Percentiles rank a stretch among this genome's conserved stretches.
Evolutionary conservation across 2,888 invertebrate genomes (phyloP).

Genomic region (Chesias legatella): DNA sequence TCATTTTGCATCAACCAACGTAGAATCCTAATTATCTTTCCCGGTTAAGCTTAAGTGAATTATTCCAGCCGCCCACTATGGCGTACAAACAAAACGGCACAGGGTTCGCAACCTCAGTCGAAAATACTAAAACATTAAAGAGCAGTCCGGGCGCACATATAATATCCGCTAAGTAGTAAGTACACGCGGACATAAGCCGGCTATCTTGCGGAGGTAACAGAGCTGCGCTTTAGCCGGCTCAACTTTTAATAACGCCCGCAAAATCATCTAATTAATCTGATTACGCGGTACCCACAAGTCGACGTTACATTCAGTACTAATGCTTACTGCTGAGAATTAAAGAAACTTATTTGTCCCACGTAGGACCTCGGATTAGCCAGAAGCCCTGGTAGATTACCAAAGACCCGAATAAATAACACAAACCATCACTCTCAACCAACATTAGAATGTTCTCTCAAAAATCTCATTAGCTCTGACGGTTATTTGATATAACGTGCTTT

Average conservation of each 20-base stretch:
- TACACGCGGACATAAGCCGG: slow-evolving; percentile 67
- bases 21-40: slow-evolving; percentile 80
- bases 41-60: slow-evolving; percentile 80
- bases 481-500: slow-evolving; percentile 27
- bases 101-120: slow-evolving; percentile 77
- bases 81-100: slow-evolving; percentile 75
- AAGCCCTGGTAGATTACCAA: slow-evolving; percentile 44
- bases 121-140: slow-evolving; percentile 80
- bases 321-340: slow-evolving; percentile 67
- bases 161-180: slow-evolving; percentile 73
- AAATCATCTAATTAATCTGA: slow-evolving; percentile 79
- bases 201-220: slow-evolving; percentile 73
- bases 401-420: slow-evolving; percentile 39
- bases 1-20: slow-evolving; percentile 78
- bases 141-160: slow-evolving; percentile 70
- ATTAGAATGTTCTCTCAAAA: slow-evolving; percentile 34
- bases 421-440: slow-evolving; percentile 39
- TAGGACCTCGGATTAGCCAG: slow-evolving; percentile 60
- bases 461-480: slow-evolving; percentile 30
- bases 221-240: slow-evolving; percentile 68
- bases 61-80: slow-evolving; percentile 77
- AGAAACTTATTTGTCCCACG: slow-evolving; percentile 67
- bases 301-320: slow-evolving; percentile 63
- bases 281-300: slow-evolving; percentile 64
- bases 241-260: slow-evolving; percentile 78